phyloP scores from a whole-genome alignment of 2,888 invertebrate genomes.

The Acleris laterana region DNA sequence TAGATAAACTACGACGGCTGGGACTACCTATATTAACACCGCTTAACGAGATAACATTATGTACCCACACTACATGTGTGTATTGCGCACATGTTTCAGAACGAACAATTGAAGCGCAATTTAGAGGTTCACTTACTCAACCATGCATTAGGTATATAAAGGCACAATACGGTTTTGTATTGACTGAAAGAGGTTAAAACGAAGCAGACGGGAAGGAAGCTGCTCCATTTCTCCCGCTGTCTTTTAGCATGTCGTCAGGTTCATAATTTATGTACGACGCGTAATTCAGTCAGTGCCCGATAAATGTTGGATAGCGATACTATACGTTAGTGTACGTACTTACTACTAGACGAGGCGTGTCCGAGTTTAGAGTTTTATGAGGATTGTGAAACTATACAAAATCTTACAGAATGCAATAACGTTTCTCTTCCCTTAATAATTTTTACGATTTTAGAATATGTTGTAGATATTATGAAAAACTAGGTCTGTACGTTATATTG shows the following conservation, averaged over 20 bases:
- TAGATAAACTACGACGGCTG: conserved; percentile 17
- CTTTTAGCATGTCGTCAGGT: conserved; percentile 31
- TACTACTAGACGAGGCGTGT: conserved; percentile 37
- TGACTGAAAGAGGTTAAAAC: conserved; percentile 15
- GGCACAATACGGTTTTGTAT: conserved; percentile 23
- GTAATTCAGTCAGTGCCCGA: conserved; percentile 25
- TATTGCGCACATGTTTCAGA: conserved; percentile 21
- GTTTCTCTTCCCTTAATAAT: no score
- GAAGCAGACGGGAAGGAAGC: conserved; percentile 6
- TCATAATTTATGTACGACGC: conserved; percentile 32
- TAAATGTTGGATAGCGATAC: conserved; percentile 31
- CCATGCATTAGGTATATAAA: conserved; percentile 29
- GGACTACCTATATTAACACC: conserved; percentile 27
- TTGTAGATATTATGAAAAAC: no score
- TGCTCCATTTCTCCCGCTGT: conserved; percentile 20
- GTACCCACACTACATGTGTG: conserved; percentile 16
- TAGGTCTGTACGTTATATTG: no score
- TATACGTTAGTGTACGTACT: conserved; percentile 9
- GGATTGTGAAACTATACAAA: no score
- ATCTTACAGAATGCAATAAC: no score
- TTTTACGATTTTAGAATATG: no score
- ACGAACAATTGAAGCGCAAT: conserved; percentile 26
- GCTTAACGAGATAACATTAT: conserved; percentile 30
- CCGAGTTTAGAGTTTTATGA: conserved; percentile 5
- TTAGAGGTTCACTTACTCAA: conserved; percentile 26